Percentiles rank a stretch among this genome's conserved stretches.
Evolutionary conservation across 2,113 vertebrate species (phyloP).

Genomic region (Coturnix japonica): DNA sequence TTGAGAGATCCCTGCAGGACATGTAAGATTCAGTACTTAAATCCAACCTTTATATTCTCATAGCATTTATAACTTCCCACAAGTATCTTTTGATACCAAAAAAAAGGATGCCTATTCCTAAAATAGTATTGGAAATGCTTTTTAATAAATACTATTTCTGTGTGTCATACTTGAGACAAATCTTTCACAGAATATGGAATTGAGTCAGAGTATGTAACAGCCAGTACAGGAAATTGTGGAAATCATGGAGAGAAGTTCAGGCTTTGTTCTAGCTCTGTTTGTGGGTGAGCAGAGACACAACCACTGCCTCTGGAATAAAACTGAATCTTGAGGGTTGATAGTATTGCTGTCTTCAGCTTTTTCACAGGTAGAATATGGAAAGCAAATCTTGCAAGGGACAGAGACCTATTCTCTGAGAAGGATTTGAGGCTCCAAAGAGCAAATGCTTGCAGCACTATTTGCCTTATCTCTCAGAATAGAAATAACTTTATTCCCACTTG

Average conservation of each 20-base stretch:
- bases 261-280: neutral
- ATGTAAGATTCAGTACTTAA: neutral
- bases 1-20: slow-evolving; percentile 43
- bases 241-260: neutral
- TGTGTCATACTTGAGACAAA: neutral
- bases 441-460: neutral
- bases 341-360: neutral
- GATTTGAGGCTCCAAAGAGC: neutral
- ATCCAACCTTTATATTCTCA: neutral
- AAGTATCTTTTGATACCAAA: neutral
- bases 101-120: neutral
- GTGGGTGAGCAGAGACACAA: neutral
- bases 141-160: neutral
- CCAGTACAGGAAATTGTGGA: neutral
- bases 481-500: neutral
- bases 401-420: neutral
- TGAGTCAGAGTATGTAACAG: neutral
- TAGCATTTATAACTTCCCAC: neutral
- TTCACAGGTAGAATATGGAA: neutral
- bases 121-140: neutral
- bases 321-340: neutral
- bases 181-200: neutral
- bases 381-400: neutral
- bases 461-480: neutral
- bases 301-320: neutral